These are phyloP conservation scores for Rallus crepitans DNA, from an alignment of 2,797 vertebrate species.

Conservation along the genomic window DNA sequence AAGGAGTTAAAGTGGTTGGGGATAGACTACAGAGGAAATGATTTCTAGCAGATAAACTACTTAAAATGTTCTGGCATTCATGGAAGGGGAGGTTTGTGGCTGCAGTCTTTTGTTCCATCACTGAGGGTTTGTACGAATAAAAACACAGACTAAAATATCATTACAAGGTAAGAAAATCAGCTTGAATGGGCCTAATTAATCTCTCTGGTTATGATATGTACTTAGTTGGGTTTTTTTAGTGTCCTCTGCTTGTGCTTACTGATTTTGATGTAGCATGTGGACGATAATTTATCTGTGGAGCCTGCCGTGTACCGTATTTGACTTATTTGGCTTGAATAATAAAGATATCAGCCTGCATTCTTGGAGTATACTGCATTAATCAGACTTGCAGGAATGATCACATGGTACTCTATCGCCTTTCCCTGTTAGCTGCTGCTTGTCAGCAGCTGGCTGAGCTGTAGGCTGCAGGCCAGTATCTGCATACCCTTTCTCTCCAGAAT, in stretches of 20 bases:
- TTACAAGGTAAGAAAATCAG: constrained; percentile 61
- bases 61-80: constrained; percentile 64
- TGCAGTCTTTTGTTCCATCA: constrained; percentile 60
- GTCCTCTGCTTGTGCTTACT: neutral
- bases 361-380: constrained; percentile 83
- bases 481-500: constrained; percentile 79
- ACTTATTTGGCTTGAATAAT: constrained; percentile 58
- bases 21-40: constrained; percentile 61
- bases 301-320: constrained; percentile 1
- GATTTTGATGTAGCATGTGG: neutral
- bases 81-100: constrained; percentile 63
- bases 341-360: constrained; percentile 76
- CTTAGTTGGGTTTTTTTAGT: neutral
- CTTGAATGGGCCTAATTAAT: constrained; percentile 39
- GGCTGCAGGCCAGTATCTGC: constrained; percentile 84
- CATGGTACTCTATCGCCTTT: constrained; percentile 86
- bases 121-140: constrained; percentile 55
- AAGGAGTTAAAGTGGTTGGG: constrained; percentile 61
- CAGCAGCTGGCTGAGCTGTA: constrained; percentile 83
- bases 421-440: constrained; percentile 81
- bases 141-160: constrained; percentile 63
- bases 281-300: neutral
- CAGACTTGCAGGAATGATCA: constrained; percentile 90
- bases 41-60: constrained; percentile 70
- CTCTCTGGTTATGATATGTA: neutral